These are phyloP conservation scores for Oligia strigilis DNA, from an alignment of 2,888 invertebrate species.

Conservation along the genomic window DNA sequence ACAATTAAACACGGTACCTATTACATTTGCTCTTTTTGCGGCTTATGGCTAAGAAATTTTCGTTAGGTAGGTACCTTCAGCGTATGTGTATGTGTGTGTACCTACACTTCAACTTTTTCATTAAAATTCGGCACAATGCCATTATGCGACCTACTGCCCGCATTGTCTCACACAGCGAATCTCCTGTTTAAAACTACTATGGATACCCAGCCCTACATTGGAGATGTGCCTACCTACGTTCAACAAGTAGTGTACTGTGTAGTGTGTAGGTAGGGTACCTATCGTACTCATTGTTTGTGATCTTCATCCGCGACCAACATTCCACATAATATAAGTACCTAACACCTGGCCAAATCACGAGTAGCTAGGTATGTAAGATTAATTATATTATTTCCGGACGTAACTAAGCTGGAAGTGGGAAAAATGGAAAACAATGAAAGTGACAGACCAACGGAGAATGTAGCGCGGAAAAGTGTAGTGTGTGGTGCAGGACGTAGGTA, in stretches of 20 bases:
- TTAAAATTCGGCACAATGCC: neutral
- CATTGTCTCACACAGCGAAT: neutral
- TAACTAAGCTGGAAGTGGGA: neutral
- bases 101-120: neutral
- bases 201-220: no score
- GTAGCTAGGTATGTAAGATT: neutral
- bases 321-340: neutral
- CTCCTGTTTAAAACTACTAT: neutral
- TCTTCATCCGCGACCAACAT: constrained; percentile 5
- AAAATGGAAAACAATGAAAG: constrained; percentile 41
- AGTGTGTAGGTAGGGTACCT: neutral
- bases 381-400: neutral
- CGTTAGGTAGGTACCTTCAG: neutral
- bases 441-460: constrained; percentile 29
- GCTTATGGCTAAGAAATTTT: neutral
- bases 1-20: neutral
- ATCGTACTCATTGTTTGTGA: neutral
- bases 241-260: constrained; percentile 32
- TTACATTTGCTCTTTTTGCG: neutral
- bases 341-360: neutral
- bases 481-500: constrained; percentile 36
- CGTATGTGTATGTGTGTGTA: no score
- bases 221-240: constrained; percentile 23
- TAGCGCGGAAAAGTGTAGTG: constrained; percentile 35
- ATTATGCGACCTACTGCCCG: neutral